Evolutionary conservation across 2,888 invertebrate species (phyloP).

Genomic region (Antheraea assamensis): DNA sequence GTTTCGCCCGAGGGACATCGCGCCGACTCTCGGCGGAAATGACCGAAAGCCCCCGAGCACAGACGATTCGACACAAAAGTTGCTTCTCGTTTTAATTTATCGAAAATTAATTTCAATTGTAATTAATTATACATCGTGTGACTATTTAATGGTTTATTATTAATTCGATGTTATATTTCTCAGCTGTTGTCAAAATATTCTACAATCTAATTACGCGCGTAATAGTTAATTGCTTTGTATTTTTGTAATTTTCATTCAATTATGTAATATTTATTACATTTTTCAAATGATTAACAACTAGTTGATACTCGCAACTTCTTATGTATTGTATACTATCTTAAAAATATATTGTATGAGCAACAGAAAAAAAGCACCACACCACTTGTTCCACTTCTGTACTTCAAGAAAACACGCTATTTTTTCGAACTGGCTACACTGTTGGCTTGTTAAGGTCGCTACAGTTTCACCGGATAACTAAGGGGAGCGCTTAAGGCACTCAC

Average conservation of each 20-base stretch:
- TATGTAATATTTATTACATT: too few species aligned
- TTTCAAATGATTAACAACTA: too few species aligned
- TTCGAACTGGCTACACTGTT: too few species aligned
- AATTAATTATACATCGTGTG: slow-evolving; percentile 50
- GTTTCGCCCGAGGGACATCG: slow-evolving; percentile 47
- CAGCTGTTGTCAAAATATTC: background rate
- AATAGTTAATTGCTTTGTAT: background rate
- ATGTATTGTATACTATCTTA: too few species aligned
- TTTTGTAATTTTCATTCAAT: background rate
- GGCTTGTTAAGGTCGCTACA: too few species aligned
- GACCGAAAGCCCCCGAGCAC: slow-evolving; percentile 39
- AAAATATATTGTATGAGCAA: too few species aligned
- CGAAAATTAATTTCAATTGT: slow-evolving; percentile 57
- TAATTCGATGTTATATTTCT: slow-evolving; percentile 28
- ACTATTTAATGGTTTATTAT: slow-evolving; percentile 33
- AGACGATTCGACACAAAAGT: slow-evolving; percentile 42
- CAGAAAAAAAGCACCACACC: too few species aligned
- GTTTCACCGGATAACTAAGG: too few species aligned
- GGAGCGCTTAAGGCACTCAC: too few species aligned
- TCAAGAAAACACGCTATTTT: too few species aligned
- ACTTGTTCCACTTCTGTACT: too few species aligned
- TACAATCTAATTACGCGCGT: background rate
- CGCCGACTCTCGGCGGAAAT: slow-evolving; percentile 28
- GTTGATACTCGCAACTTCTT: too few species aligned
- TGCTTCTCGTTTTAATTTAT: slow-evolving; percentile 55